A percentile compares a stretch with the other conserved stretches of the same genome.
These are phyloP conservation scores for Eriocheir sinensis DNA, from an alignment of 1,140 invertebrate genomes.

Conservation along the genomic window DNA sequence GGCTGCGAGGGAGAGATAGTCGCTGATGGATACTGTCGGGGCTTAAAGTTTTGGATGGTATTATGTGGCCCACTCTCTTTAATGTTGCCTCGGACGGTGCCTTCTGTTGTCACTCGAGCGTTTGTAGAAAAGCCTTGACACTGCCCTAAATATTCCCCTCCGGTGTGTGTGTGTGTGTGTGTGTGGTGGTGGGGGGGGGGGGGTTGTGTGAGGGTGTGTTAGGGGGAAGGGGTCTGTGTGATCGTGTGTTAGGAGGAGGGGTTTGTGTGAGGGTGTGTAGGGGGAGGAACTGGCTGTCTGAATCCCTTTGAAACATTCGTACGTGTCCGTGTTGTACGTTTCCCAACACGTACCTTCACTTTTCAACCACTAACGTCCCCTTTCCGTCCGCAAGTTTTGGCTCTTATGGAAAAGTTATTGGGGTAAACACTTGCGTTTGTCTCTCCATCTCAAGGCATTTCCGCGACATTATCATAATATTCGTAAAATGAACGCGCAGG, in stretches of 20 bases:
- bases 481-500: not conserved
- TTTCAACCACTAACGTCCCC: not conserved
- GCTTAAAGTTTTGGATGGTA: constrained; percentile 11
- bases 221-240: not conserved
- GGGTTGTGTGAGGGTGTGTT: not conserved
- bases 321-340: no score
- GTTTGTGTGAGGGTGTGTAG: no score
- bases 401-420: constrained; percentile 8
- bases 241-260: no score
- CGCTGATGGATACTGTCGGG: not conserved
- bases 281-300: no score
- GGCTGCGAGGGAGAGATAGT: constrained; percentile 11
- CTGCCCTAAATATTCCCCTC: not conserved
- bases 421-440: not conserved
- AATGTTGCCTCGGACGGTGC: constrained; percentile 11
- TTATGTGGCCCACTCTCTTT: not conserved
- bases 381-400: not conserved
- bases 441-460: not conserved
- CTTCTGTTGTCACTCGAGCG: constrained; percentile 21
- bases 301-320: no score
- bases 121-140: not conserved
- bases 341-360: not conserved
- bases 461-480: not conserved
- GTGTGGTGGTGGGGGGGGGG: not conserved
- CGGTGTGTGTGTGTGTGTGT: constrained; percentile 7